Percentiles rank a stretch among this genome's conserved stretches.
Conservation (phyloP, 30 jellyfish, hydroid and myxozoan genomes). For the Pelagia noctiluca region DNA sequence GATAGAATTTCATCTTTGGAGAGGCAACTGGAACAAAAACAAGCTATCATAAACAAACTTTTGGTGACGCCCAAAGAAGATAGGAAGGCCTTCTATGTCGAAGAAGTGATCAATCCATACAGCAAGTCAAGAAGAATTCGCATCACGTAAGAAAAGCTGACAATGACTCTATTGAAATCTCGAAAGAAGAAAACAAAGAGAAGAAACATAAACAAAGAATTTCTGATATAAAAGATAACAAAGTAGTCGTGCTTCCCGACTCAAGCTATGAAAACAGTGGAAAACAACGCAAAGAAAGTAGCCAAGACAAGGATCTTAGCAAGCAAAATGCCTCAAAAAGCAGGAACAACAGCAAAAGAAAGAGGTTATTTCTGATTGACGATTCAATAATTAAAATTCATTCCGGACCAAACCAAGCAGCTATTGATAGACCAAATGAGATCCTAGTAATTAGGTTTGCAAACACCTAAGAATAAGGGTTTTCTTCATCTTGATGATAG, state of each 20-base stretch:
- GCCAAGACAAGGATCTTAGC: not conserved
- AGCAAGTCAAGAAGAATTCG: constrained; percentile 12
- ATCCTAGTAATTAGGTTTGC: no score
- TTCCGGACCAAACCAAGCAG: no score
- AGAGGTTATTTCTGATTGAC: not conserved
- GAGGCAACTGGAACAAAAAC: constrained; percentile 30
- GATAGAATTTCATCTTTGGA: constrained; percentile 21
- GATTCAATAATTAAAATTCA: not conserved
- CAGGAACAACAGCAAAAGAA: constrained; percentile 1
- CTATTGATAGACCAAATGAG: no score
- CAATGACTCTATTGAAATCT: constrained; percentile 32
- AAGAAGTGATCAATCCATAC: constrained; percentile 30
- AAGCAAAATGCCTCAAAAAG: not conserved
- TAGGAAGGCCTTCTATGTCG: constrained; percentile 25
- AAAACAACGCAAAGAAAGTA: not conserved
- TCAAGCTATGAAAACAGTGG: constrained; percentile 2
- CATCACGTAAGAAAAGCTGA: not conserved
- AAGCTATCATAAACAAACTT: constrained; percentile 13
- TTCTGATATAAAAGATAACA: not conserved
- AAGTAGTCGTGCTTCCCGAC: constrained; percentile 5
- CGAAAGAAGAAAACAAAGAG: constrained; percentile 3
- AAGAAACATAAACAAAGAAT: not conserved
- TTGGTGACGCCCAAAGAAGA: constrained; percentile 39
- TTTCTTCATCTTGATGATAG: no score
- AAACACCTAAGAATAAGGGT: no score